Evolutionary conservation across 2,888 invertebrate species (phyloP).

Genomic region (Pyrochroa serraticornis): DNA sequence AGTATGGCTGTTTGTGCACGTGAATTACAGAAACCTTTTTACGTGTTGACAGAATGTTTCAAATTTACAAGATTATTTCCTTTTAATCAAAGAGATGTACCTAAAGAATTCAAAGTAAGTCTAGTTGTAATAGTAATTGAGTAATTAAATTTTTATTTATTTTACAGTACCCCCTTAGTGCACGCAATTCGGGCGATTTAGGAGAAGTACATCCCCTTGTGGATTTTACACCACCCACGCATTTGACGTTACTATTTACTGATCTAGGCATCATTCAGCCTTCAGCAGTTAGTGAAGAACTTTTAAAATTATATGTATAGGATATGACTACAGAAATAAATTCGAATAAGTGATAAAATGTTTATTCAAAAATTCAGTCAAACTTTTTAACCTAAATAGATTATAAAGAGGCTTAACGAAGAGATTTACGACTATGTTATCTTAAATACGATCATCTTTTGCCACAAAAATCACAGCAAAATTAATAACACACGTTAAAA

Average conservation of each 20-base stretch:
- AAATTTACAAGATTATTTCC: conserved; percentile 96
- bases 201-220: conserved; percentile 82
- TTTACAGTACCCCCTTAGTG: conserved; percentile 63
- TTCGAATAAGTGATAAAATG: conserved; percentile 8
- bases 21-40: conserved; percentile 93
- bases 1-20: conserved; percentile 84
- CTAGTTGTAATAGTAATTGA: background rate
- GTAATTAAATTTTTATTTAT: conserved; percentile 20
- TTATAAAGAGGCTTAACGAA: conserved; percentile 5
- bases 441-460: no score
- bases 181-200: conserved; percentile 55
- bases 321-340: background rate
- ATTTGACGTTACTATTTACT: conserved; percentile 90
- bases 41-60: conserved; percentile 95
- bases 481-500: conserved; percentile 13
- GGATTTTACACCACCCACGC: conserved; percentile 96
- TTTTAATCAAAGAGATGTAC: conserved; percentile 88
- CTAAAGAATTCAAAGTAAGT: conserved; percentile 83
- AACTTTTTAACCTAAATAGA: conserved; percentile 19
- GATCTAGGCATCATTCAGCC: conserved; percentile 96
- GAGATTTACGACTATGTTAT: no score
- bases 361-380: conserved; percentile 26
- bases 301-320: conserved; percentile 94
- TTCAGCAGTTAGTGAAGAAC: conserved; percentile 95
- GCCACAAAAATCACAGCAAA: conserved; percentile 11